Base-by-base conservation (phyloP, 1,140 invertebrate species). In the Cryptotermes secundus region DNA sequence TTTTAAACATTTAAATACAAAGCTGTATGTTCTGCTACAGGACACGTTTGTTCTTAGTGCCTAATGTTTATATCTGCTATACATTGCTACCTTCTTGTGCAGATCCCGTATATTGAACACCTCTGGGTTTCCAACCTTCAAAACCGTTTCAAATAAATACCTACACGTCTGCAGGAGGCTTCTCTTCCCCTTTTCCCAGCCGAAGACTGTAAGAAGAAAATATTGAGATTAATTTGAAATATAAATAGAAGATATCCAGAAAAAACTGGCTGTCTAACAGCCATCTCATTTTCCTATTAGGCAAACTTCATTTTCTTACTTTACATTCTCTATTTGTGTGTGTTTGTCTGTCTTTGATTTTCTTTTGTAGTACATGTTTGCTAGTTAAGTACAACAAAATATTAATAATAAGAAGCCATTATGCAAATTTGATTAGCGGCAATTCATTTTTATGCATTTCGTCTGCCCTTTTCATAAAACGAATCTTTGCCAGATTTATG, bases 101-200 rank as follows among this genome's bases (percentile, higher is more conserved):
- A 6, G 31, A n/a, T 14, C 45, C 45, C 9, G 59, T 14, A 72
- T 19, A 72, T 9, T 16, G 59, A 72, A 72, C 26, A 31, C 10
- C n/a, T 72, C n/a, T 14, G 26, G 59, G 59, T 72, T 72, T 31
- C 59, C 59, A 72, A 72, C 31, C 59, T 72, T 14, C 7, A 72
- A 72, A 72, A 31, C n/a, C 59, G 59, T 72, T 72, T 72, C 59
- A 26, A 14, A 72, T 72, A 72, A 72, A 72, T 72, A 72, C 59
- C 59, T n/a, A 7, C 2, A 22, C 53, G 31, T 31, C 31, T 72
- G 26, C 14, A n/a, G 45, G 22, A 49, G 45, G 14, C 16, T 16
- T 4, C 45, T 26, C n/a, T 72, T 16, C 31, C 31, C n/a, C 26
- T n/a, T 72, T 72, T 26, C 59, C 4, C 59, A 72, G 12, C 45